A percentile compares a stretch with the other conserved stretches of the same genome.
phyloP scores from a whole-genome alignment of 1,140 invertebrate genomes.

The Marisa cornuarietis region DNA sequence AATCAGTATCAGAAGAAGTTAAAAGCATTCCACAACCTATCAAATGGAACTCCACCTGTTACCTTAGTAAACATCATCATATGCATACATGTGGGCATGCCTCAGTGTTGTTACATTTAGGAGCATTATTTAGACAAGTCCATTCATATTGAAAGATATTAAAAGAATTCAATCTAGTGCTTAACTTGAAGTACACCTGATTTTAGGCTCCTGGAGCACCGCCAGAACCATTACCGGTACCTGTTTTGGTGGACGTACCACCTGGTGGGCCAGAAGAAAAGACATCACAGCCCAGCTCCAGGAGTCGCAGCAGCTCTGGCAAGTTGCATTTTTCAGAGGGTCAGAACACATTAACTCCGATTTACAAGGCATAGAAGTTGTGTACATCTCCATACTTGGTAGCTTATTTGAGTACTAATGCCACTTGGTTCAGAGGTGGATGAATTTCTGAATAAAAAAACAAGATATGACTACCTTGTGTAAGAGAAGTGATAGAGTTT shows the following conservation, averaged over 20 bases:
- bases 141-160: background rate
- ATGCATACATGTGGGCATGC: background rate
- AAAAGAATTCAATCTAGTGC: too few relatives aligned
- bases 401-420: too few relatives aligned
- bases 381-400: too few relatives aligned
- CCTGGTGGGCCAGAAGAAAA: constrained; percentile 34
- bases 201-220: constrained; percentile 40
- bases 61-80: background rate
- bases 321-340: background rate
- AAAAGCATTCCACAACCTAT: background rate
- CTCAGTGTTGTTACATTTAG: too few relatives aligned
- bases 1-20: background rate
- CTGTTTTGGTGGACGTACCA: constrained; percentile 48
- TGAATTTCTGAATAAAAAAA: background rate
- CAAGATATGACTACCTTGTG: too few relatives aligned
- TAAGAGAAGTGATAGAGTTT: too few relatives aligned
- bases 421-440: background rate
- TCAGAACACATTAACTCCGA: too few relatives aligned
- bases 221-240: constrained; percentile 43
- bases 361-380: too few relatives aligned
- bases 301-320: constrained; percentile 23
- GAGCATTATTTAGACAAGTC: background rate
- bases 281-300: constrained; percentile 23
- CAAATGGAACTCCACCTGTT: too few relatives aligned
- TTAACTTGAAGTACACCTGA: too few relatives aligned